phyloP scores from a whole-genome alignment of 2,113 vertebrate genomes.

The Symphodus melops region DNA sequence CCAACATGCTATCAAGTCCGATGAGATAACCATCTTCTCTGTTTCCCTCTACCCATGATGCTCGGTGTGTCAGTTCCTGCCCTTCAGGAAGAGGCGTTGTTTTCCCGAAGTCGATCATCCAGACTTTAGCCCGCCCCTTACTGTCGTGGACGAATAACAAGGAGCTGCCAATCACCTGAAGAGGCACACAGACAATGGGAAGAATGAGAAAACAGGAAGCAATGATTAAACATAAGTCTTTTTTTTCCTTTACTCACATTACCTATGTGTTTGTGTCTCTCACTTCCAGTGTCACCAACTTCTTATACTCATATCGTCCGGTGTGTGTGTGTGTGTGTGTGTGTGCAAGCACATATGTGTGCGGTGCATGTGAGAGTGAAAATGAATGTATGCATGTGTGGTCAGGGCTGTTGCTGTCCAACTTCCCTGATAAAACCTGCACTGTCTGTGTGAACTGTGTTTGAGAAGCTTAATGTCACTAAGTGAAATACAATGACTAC shows the following conservation, averaged over 20 bases:
- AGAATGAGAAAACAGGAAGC: slow-evolving; percentile 10
- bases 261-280: slow-evolving; percentile 17
- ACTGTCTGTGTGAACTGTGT: not conserved
- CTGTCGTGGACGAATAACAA: slow-evolving; percentile 97
- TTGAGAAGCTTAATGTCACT: not conserved
- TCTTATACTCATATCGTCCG: not conserved
- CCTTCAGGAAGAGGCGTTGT: slow-evolving; percentile 93
- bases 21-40: slow-evolving; percentile 96
- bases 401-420: slow-evolving; percentile 16
- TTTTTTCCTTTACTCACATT: not conserved
- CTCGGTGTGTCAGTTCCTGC: slow-evolving; percentile 89
- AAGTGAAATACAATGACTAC: not conserved
- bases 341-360: not conserved
- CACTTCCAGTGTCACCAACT: slow-evolving; percentile 56
- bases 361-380: not conserved
- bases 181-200: slow-evolving; percentile 4
- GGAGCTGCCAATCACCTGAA: slow-evolving; percentile 97
- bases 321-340: not conserved
- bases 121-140: slow-evolving; percentile 93
- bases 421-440: slow-evolving; percentile 20
- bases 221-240: not conserved
- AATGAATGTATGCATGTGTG: slow-evolving; percentile 14
- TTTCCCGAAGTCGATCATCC: slow-evolving; percentile 99
- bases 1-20: slow-evolving; percentile 94
- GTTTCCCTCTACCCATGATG: slow-evolving; percentile 94